phyloP scores from a whole-genome alignment of 2,888 invertebrate genomes.

The Cryptus armator region DNA sequence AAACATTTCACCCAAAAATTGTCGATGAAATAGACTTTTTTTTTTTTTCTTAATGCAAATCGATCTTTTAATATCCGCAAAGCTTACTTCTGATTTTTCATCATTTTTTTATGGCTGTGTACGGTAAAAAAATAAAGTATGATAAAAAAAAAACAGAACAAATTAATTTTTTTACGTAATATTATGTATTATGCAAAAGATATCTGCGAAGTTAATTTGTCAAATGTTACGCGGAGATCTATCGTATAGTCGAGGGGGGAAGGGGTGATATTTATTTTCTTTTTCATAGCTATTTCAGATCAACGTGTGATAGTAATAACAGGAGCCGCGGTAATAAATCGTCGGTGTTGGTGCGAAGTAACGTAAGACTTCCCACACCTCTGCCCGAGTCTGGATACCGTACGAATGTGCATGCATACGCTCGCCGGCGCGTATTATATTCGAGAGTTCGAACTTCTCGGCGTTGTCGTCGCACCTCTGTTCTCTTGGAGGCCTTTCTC shows the following conservation, averaged over 20 bases:
- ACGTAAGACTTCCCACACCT: conserved; percentile 53
- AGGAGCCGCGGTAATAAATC: conserved; percentile 47
- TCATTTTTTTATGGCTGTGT: too few species aligned
- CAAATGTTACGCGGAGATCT: background rate
- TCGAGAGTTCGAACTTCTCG: conserved; percentile 53
- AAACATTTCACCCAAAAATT: background rate
- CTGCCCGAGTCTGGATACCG: conserved; percentile 14
- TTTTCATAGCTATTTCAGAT: conserved; percentile 31
- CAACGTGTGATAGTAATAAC: conserved; percentile 36
- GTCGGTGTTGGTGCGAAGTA: conserved; percentile 17
- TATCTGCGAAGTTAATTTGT: background rate
- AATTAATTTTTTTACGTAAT: too few species aligned
- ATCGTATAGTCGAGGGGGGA: background rate
- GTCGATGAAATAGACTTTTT: background rate
- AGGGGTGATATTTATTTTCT: conserved; percentile 31
- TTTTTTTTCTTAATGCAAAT: background rate
- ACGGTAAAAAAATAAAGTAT: too few species aligned
- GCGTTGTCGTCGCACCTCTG: conserved; percentile 1
- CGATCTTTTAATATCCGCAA: background rate
- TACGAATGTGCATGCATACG: conserved; percentile 36
- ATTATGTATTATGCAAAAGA: too few species aligned
- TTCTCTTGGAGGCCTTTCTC: conserved; percentile 55
- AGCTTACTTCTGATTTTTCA: too few species aligned
- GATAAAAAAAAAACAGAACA: too few species aligned
- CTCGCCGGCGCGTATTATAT: conserved; percentile 11